These are phyloP conservation scores for Physocephala rufipes DNA, from an alignment of 2,888 invertebrate genomes.

Conservation along the genomic window DNA sequence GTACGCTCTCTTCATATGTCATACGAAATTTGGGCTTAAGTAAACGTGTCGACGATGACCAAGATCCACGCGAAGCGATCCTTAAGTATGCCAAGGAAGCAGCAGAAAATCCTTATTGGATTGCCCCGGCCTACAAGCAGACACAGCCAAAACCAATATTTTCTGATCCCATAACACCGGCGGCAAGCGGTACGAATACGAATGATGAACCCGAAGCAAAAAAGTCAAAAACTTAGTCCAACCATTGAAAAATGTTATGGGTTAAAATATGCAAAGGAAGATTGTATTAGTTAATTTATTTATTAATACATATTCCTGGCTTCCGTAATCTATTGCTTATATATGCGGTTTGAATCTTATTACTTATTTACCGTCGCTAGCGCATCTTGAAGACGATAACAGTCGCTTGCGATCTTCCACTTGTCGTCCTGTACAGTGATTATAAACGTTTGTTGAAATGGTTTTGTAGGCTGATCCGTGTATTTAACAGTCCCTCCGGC, in stretches of 20 bases:
- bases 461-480: conserved; percentile 70
- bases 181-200: conserved; percentile 2
- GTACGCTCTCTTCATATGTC: conserved; percentile 95
- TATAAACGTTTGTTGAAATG: conserved; percentile 86
- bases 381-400: conserved; percentile 79
- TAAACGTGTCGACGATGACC: conserved; percentile 89
- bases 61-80: conserved; percentile 95
- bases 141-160: conserved; percentile 90
- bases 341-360: neutral
- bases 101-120: conserved; percentile 96
- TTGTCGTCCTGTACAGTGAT: conserved; percentile 88
- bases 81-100: conserved; percentile 94
- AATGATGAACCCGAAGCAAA: conserved; percentile 58
- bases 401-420: conserved; percentile 94
- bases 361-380: conserved; percentile 45
- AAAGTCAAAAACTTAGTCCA: conserved; percentile 58
- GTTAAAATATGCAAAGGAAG: neutral
- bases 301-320: too few relatives aligned
- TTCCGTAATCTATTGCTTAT: neutral
- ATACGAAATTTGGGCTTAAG: conserved; percentile 94
- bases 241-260: neutral
- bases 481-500: conserved; percentile 85
- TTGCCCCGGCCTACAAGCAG: conserved; percentile 88
- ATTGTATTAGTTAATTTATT: neutral
- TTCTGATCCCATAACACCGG: conserved; percentile 63